phyloP scores from a whole-genome alignment of 2,888 invertebrate genomes.

The Eurytoma californica region DNA sequence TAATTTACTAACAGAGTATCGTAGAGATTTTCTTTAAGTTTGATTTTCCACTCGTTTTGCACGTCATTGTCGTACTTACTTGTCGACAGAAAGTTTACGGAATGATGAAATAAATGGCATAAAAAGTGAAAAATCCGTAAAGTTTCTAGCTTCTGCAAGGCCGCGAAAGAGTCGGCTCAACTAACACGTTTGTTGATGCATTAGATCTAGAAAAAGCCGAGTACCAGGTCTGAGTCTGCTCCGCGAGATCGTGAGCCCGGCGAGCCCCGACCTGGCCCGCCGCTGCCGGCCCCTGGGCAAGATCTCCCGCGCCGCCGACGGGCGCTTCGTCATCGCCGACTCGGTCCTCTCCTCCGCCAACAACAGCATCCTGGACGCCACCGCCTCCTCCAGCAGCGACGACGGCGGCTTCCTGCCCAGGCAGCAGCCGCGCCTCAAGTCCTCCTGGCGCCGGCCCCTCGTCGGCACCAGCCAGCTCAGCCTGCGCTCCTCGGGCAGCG shows the following conservation, averaged over 20 bases:
- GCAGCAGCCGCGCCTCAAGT: conserved; percentile 75
- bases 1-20: not conserved
- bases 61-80: conserved; percentile 33
- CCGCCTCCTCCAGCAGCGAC: conserved; percentile 85
- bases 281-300: conserved; percentile 78
- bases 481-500: conserved; percentile 81
- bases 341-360: conserved; percentile 77
- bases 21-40: conserved; percentile 4
- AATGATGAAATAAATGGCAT: not conserved
- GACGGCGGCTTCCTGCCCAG: conserved; percentile 89
- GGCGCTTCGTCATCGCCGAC: conserved; percentile 82
- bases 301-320: conserved; percentile 85
- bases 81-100: conserved; percentile 24
- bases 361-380: conserved; percentile 79
- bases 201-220: conserved; percentile 94
- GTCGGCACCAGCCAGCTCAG: conserved; percentile 83
- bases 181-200: conserved; percentile 32
- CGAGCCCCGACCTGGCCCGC: conserved; percentile 69
- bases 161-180: not conserved
- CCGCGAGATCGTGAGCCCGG: conserved; percentile 79
- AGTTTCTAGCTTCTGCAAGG: not conserved
- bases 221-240: conserved; percentile 92
- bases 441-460: conserved; percentile 81
- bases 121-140: too few species aligned
- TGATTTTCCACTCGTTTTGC: conserved; percentile 30